phyloP scores from a whole-genome alignment of 2,888 invertebrate genomes.

The Leucoptera coffeella region DNA sequence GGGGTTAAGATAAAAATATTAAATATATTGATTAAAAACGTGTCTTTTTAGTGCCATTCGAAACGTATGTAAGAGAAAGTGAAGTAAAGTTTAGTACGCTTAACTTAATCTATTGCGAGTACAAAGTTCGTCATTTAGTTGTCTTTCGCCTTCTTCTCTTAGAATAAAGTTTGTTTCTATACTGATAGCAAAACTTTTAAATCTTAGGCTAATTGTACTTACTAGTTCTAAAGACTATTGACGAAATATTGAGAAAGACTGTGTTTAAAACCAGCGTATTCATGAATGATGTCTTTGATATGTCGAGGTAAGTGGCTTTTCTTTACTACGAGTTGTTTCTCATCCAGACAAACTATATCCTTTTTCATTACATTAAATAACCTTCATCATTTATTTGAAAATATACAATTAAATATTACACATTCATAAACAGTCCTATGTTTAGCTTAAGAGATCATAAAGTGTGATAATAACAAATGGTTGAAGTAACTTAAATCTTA shows the following conservation, averaged over 20 bases:
- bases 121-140: conserved; percentile 43
- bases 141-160: conserved; percentile 43
- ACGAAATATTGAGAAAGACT: conserved; percentile 11
- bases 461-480: no score
- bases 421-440: no score
- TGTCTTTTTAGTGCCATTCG: conserved; percentile 51
- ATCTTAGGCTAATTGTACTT: conserved; percentile 18
- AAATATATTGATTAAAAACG: conserved; percentile 26
- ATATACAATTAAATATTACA: no score
- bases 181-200: conserved; percentile 7
- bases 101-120: conserved; percentile 25
- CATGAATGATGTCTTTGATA: conserved; percentile 39
- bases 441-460: no score
- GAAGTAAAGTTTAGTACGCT: not conserved
- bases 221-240: conserved; percentile 19
- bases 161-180: no score
- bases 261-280: conserved; percentile 14
- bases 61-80: conserved; percentile 3
- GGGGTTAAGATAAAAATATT: no score
- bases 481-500: conserved; percentile 9
- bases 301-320: conserved; percentile 30
- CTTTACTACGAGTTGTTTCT: no score
- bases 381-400: no score
- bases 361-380: no score
- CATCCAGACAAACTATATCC: no score